A percentile compares a stretch with the other conserved stretches of the same genome.
Evolutionary conservation across 2,113 vertebrate species (phyloP).

Genomic region (Holacanthus passer): DNA sequence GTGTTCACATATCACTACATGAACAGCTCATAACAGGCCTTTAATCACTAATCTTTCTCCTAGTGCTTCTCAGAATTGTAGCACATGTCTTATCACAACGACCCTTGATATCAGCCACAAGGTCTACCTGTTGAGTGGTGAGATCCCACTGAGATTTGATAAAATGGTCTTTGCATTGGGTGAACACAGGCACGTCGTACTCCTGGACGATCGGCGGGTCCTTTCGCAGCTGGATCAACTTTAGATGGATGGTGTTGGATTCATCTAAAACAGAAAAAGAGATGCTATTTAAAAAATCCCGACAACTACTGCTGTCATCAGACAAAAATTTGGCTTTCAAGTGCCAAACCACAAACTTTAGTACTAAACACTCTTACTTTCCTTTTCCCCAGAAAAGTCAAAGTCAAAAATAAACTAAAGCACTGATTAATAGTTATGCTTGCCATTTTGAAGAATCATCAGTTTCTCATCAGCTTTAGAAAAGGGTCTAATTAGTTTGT

Average conservation of each 20-base stretch:
- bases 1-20: background rate
- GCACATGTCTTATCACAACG: background rate
- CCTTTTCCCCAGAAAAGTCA: too few species aligned
- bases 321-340: too few species aligned
- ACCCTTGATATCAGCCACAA: background rate
- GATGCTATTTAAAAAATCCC: background rate
- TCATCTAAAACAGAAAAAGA: conserved; percentile 84
- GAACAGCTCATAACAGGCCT: conserved; percentile 27
- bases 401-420: too few species aligned
- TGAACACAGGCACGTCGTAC: conserved; percentile 96
- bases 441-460: too few species aligned
- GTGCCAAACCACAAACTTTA: too few species aligned
- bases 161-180: conserved; percentile 94
- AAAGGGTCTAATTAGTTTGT: background rate
- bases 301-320: too few species aligned
- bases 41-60: conserved; percentile 2
- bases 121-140: conserved; percentile 94
- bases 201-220: conserved; percentile 94
- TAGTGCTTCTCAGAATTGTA: conserved; percentile 17
- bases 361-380: too few species aligned
- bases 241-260: conserved; percentile 96
- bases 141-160: conserved; percentile 97
- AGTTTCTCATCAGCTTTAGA: background rate
- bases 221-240: conserved; percentile 92
- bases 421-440: background rate